Percentiles rank a stretch among this genome's conserved stretches.
Evolutionary conservation across 2,888 invertebrate genomes (phyloP).

Genomic region (Ptilodon capucinus): DNA sequence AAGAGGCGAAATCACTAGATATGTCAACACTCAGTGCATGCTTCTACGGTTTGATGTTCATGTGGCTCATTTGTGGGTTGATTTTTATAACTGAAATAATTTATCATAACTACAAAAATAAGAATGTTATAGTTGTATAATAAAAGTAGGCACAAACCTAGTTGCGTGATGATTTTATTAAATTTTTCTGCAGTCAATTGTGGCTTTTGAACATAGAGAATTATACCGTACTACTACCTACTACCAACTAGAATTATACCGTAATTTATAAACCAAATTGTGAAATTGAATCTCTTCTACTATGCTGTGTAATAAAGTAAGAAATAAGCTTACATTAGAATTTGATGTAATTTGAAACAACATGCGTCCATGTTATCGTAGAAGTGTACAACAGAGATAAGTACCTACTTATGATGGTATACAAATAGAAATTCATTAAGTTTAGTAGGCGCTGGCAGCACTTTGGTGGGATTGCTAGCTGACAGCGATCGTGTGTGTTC

Average conservation of each 20-base stretch:
- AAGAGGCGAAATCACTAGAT: constrained; percentile 28
- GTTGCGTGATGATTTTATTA: not conserved
- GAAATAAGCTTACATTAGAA: too few relatives aligned
- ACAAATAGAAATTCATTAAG: not conserved
- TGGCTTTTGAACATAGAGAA: too few relatives aligned
- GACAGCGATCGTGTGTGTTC: constrained; percentile 9
- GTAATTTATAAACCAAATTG: too few relatives aligned
- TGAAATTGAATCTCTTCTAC: too few relatives aligned
- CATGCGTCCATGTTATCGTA: not conserved
- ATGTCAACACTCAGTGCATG: constrained; percentile 43
- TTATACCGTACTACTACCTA: too few relatives aligned
- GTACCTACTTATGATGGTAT: not conserved
- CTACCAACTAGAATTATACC: too few relatives aligned
- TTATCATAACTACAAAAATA: constrained; percentile 11
- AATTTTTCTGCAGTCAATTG: not conserved
- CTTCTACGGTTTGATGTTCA: constrained; percentile 44
- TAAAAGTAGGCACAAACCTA: not conserved
- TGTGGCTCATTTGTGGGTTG: constrained; percentile 39
- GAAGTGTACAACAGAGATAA: not conserved
- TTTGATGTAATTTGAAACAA: too few relatives aligned
- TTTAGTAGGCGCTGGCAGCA: not conserved
- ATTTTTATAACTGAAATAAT: constrained; percentile 46
- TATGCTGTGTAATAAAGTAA: too few relatives aligned
- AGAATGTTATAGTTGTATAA: not conserved
- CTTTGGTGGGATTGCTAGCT: not conserved